A percentile compares a stretch with the other conserved stretches of the same genome.
phyloP scores from a whole-genome alignment of 1,140 invertebrate species.

The Manduca sexta region DNA sequence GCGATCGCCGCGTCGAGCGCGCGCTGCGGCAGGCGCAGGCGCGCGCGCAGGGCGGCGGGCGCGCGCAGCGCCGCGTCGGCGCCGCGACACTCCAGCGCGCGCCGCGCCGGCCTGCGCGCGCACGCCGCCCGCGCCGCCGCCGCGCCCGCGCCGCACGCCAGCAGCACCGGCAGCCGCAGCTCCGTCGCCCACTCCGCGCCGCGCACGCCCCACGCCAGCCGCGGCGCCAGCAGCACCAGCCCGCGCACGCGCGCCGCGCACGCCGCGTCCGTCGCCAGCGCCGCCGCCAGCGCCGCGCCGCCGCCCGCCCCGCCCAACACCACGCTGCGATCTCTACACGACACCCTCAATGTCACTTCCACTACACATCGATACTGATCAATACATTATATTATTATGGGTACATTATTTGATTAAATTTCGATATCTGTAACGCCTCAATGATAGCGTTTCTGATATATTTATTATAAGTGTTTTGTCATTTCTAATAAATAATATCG shows the following conservation, averaged over 20 bases:
- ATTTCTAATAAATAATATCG: no score
- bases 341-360: no score
- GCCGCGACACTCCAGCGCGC: conserved; percentile 8
- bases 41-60: conserved; percentile 10
- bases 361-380: no score
- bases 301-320: background rate
- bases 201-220: no score
- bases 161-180: no score
- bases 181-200: no score
- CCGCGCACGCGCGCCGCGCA: background rate
- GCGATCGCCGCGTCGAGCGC: background rate
- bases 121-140: conserved; percentile 10
- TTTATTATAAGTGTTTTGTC: no score
- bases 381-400: no score
- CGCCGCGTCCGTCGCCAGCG: conserved; percentile 15
- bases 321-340: conserved; percentile 6
- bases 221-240: no score
- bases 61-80: conserved; percentile 12
- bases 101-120: conserved; percentile 2
- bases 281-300: conserved; percentile 1
- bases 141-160: conserved; percentile 3
- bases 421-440: no score
- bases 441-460: no score
- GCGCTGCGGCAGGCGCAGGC: conserved; percentile 2
- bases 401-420: no score